Evolutionary conservation across 1,140 invertebrate species (phyloP).

Genomic region (Dreissena rostriformis): DNA sequence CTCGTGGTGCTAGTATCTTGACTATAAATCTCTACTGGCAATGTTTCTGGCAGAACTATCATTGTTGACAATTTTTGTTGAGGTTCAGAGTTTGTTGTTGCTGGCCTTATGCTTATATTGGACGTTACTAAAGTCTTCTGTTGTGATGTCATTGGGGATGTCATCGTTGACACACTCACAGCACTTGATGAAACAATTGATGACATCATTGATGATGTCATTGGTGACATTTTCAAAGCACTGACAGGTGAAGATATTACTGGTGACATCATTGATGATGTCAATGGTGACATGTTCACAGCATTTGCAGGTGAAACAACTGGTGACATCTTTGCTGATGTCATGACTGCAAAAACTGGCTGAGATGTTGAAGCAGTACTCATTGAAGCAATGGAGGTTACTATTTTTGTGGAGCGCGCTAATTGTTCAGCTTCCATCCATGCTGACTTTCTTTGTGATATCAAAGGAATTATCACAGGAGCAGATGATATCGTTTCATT

Average conservation of each 20-base stretch:
- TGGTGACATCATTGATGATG: conserved; percentile 21
- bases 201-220: conserved; percentile 19
- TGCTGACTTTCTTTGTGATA: too few species aligned
- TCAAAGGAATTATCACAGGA: too few species aligned
- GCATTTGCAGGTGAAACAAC: not conserved
- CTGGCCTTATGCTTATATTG: not conserved
- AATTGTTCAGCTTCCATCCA: too few species aligned
- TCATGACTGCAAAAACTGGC: not conserved
- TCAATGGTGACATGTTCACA: not conserved
- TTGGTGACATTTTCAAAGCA: not conserved
- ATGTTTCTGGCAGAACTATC: too few species aligned
- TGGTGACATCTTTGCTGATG: not conserved
- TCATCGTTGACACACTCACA: conserved; percentile 11
- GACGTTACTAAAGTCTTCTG: conserved; percentile 9
- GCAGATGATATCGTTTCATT: too few species aligned
- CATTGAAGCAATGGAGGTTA: too few species aligned
- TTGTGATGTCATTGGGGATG: conserved; percentile 13
- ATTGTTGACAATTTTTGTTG: not conserved
- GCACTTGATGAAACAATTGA: not conserved
- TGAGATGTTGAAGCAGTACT: too few species aligned
- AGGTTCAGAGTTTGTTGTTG: conserved; percentile 4
- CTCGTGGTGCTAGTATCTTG: not conserved
- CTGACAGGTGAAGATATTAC: conserved; percentile 5
- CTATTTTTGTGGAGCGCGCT: too few species aligned
- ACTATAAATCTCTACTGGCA: not conserved